phyloP scores from a whole-genome alignment of 2,113 vertebrate genomes.

The Myodes glareolus region DNA sequence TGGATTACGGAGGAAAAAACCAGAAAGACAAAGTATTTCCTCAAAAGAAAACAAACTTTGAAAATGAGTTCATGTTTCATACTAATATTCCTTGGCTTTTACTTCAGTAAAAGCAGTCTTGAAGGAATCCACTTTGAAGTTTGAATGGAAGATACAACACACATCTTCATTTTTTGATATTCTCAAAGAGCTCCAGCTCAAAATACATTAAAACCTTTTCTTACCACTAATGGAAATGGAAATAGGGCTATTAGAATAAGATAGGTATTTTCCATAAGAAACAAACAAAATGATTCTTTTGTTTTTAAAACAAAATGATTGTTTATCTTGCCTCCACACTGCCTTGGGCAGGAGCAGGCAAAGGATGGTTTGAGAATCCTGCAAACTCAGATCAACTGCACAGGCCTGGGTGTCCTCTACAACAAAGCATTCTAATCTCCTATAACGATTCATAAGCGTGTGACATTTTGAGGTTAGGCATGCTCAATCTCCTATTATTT shows the following conservation, averaged over 20 bases:
- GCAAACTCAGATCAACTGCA: neutral
- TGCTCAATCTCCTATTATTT: neutral
- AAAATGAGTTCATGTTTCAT: conserved; percentile 48
- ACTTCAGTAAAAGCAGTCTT: neutral
- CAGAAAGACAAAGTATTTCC: conserved; percentile 77
- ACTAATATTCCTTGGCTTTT: conserved; percentile 13
- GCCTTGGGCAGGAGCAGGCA: neutral
- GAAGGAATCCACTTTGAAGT: neutral
- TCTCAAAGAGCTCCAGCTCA: conserved; percentile 34
- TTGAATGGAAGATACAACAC: conserved; percentile 48
- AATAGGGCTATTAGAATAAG: neutral
- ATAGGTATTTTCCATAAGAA: neutral
- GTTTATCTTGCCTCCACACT: neutral
- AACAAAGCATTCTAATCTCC: neutral
- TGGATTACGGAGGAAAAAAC: conserved; percentile 73
- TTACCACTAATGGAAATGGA: neutral
- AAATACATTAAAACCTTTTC: neutral
- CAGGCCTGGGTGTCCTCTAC: neutral
- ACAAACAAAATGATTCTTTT: neutral
- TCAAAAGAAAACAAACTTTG: conserved; percentile 50
- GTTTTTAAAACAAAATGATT: neutral
- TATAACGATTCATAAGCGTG: neutral
- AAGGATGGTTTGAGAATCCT: neutral
- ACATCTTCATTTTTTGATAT: conserved; percentile 13
- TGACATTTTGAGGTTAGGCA: neutral